phyloP scores from a whole-genome alignment of 2,113 vertebrate genomes.

The Atlantisia rogersi region DNA sequence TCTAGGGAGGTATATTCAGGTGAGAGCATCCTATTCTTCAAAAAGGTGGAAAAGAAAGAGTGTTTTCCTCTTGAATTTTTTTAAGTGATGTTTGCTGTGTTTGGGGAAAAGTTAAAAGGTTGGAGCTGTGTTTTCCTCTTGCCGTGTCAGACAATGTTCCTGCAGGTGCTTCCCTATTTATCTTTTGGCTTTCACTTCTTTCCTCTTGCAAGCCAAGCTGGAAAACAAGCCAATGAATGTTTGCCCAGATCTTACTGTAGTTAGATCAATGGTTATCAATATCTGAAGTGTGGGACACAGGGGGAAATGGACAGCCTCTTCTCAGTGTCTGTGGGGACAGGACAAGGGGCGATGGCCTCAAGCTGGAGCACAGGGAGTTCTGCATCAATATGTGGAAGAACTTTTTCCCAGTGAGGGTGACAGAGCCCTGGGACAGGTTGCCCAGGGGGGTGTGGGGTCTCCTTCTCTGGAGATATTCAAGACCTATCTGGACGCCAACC shows the following conservation, averaged over 20 bases:
- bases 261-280: no score
- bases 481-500: no score
- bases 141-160: not conserved
- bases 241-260: not conserved
- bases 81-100: fast-evolving
- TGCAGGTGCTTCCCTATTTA: not conserved
- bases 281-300: no score
- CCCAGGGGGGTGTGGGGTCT: no score
- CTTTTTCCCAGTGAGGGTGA: no score
- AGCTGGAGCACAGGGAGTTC: no score
- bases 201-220: not conserved
- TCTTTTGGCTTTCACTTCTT: not conserved
- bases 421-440: no score
- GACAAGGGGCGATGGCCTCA: no score
- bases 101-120: not conserved
- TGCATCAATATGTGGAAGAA: no score
- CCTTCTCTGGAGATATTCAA: no score
- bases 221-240: not conserved
- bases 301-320: no score
- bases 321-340: no score
- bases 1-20: not conserved
- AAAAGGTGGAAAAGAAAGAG: not conserved
- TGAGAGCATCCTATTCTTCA: not conserved
- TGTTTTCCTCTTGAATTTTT: not conserved
- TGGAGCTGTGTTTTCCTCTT: not conserved